phyloP scores from a whole-genome alignment of 2,888 invertebrate species.

The Nomada lathburiana region DNA sequence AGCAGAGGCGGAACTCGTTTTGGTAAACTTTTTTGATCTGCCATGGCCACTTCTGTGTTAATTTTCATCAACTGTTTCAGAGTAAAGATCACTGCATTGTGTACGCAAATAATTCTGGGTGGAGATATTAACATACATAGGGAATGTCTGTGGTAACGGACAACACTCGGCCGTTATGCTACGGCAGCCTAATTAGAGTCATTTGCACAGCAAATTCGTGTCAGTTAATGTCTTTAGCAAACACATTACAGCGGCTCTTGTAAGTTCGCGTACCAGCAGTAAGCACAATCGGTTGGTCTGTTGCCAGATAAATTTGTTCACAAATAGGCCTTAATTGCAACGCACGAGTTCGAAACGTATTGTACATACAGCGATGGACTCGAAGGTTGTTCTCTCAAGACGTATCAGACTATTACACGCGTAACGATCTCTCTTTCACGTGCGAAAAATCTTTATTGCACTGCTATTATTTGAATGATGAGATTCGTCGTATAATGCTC shows the following conservation, averaged over 20 bases:
- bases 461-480: not conserved
- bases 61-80: not conserved
- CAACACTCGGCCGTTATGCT: not conserved
- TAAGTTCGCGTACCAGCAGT: conserved; percentile 23
- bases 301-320: conserved; percentile 55
- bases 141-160: conserved; percentile 2
- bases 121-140: not conserved
- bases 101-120: conserved; percentile 6
- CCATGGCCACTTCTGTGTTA: not conserved
- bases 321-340: conserved; percentile 53
- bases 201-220: conserved; percentile 53
- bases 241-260: conserved; percentile 33
- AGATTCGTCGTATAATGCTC: not conserved
- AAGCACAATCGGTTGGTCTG: conserved; percentile 46
- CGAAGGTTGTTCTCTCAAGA: not conserved
- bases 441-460: not conserved
- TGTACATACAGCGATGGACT: not conserved
- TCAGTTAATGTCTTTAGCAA: conserved; percentile 52
- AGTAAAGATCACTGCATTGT: not conserved
- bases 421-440: not conserved
- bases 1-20: not conserved
- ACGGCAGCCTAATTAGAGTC: conserved; percentile 50
- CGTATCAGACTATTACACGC: not conserved
- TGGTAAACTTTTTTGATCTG: not conserved
- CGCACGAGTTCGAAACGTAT: conserved; percentile 13